These are phyloP conservation scores for Hystrix brachyura DNA, from an alignment of 2,113 vertebrate genomes.

Conservation along the genomic window DNA sequence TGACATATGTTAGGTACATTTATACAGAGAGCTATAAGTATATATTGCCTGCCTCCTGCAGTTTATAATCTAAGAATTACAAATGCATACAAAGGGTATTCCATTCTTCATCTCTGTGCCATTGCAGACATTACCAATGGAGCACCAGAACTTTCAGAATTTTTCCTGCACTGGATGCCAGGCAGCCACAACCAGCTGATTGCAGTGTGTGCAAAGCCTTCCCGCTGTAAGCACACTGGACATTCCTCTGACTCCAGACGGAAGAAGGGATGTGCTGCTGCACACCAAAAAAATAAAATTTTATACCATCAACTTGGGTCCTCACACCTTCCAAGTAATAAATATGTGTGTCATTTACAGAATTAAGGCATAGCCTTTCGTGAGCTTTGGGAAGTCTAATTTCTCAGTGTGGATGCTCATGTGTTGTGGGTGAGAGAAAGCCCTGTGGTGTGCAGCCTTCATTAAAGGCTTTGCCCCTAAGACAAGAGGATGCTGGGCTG, in stretches of 20 bases:
- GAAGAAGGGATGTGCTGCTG: rapidly evolving
- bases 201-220: background rate
- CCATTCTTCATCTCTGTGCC: background rate
- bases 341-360: background rate
- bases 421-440: background rate
- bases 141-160: background rate
- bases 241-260: background rate
- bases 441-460: rapidly evolving
- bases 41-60: background rate
- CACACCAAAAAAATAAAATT: background rate
- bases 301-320: background rate
- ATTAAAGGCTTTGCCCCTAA: background rate
- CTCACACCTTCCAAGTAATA: background rate
- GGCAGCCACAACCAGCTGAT: background rate
- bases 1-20: background rate
- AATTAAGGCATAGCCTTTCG: background rate
- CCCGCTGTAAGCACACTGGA: background rate
- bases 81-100: background rate
- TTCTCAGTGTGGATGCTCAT: background rate
- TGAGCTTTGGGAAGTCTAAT: background rate
- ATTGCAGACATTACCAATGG: constrained; percentile 11
- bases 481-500: background rate
- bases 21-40: background rate
- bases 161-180: background rate
- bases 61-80: background rate